Evolutionary conservation across 2,113 vertebrate species (phyloP).

Genomic region (Canis aureus): DNA sequence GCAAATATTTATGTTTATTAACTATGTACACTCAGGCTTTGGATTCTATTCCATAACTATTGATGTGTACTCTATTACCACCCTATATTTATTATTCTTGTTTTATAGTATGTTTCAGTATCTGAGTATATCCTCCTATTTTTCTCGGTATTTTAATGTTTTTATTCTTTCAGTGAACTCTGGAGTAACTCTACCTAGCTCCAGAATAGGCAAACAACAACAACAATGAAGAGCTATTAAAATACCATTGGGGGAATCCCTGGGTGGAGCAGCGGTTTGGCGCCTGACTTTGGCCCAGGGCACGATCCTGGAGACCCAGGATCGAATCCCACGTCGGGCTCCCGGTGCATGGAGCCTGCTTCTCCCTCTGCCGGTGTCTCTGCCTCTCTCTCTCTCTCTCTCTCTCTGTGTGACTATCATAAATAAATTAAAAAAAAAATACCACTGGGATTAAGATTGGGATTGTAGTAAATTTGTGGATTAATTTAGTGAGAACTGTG

Average conservation of each 20-base stretch:
- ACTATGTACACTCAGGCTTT: background rate
- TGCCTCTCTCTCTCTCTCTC: too few species aligned
- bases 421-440: background rate
- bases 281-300: too few species aligned
- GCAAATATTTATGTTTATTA: background rate
- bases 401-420: too few species aligned
- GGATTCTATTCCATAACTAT: background rate
- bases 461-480: background rate
- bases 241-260: background rate
- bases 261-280: too few species aligned
- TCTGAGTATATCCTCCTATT: background rate
- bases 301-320: too few species aligned
- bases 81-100: constrained; percentile 9
- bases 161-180: constrained; percentile 30
- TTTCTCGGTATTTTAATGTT: background rate
- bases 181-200: constrained; percentile 23
- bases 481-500: constrained; percentile 5
- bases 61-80: background rate
- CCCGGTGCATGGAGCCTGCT: too few species aligned
- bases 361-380: too few species aligned
- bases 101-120: background rate
- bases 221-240: background rate
- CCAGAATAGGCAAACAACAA: background rate
- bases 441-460: background rate
- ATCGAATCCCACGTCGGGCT: too few species aligned